Base-by-base conservation (phyloP, 1,140 invertebrate species). In the Micrasema minimum region DNA sequence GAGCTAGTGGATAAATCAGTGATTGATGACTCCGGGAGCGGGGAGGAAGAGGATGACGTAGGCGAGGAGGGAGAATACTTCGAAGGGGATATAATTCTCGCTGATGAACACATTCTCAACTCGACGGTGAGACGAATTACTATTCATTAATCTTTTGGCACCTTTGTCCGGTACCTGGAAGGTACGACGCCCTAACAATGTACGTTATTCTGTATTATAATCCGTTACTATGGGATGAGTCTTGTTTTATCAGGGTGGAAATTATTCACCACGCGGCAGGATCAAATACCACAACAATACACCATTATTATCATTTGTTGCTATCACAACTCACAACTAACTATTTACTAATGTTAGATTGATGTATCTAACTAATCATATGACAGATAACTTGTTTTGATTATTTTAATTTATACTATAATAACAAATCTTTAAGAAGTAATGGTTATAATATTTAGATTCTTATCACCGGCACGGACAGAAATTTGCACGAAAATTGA, bases 91-190 rank as follows among this genome's bases (percentile, higher is more conserved):
- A 75, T 75, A 64, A 68, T 68, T 12, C 68, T 75, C 43, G 74
- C 70, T 41, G 74, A 75, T 73, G 74, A 73, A 71, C 62, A 69
- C 65, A 61, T 68, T 55, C 65, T 75, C 20, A 41, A 69, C 50
- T 55, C 68, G 53, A 68, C 74, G 71, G 74, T 75, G 71, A 73
- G 74, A 73, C 71, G 68, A 75, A 73, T 75, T 71, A 35, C 57
- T 41, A 51, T 72, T 69, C 73, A 75, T 75, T 72, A 75, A 75
- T 75, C 73, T 75, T 75, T 64, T 65, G 48, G 61, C 73, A 75
- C 73, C 69, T 75, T 75, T 75, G 69, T 71, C 72, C 71, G 43
- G 16, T 66, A 61, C 43, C 43, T 66, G 53, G 50, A 66, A 45
- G 41, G 53, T 31, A 31, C 26, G 7, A 7, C 3, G 26, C 26